phyloP scores from a whole-genome alignment of 1,140 invertebrate genomes.

The Riptortus pedestris region DNA sequence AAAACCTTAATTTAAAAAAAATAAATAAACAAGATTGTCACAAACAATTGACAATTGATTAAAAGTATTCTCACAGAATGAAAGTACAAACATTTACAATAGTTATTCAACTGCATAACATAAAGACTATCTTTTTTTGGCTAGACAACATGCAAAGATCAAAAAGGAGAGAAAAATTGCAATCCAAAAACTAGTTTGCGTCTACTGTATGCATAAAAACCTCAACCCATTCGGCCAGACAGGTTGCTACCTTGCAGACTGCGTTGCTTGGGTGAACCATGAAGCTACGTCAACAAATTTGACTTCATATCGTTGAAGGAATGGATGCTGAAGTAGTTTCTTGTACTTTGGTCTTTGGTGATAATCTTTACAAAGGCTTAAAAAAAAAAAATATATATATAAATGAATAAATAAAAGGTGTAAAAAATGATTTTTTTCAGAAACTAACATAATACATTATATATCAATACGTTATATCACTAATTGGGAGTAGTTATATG shows the following conservation, averaged over 20 bases:
- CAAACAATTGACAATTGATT: too few relatives aligned
- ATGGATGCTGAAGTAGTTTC: conserved; percentile 78
- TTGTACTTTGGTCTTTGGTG: conserved; percentile 87
- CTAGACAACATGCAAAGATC: neutral
- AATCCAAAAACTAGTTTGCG: neutral
- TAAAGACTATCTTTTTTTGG: too few relatives aligned
- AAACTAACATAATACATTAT: neutral
- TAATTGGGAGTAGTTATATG: too few relatives aligned
- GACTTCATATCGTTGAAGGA: conserved; percentile 69
- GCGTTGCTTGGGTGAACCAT: conserved; percentile 49
- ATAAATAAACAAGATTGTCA: too few relatives aligned
- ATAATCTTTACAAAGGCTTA: conserved; percentile 87
- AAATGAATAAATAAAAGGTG: neutral
- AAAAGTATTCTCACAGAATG: too few relatives aligned
- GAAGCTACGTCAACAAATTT: conserved; percentile 61
- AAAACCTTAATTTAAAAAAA: too few relatives aligned
- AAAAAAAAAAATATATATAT: conserved; percentile 19
- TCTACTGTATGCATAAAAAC: conserved; percentile 10
- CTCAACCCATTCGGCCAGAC: neutral
- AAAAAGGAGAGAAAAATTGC: neutral
- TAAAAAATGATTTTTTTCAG: neutral
- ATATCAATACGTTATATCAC: neutral
- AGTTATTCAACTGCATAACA: too few relatives aligned
- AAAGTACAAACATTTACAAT: too few relatives aligned
- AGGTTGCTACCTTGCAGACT: conserved; percentile 9